Evolutionary conservation across 92 coral and sea anemone genomes (phyloP).

Genomic region (Bergia sp.): DNA sequence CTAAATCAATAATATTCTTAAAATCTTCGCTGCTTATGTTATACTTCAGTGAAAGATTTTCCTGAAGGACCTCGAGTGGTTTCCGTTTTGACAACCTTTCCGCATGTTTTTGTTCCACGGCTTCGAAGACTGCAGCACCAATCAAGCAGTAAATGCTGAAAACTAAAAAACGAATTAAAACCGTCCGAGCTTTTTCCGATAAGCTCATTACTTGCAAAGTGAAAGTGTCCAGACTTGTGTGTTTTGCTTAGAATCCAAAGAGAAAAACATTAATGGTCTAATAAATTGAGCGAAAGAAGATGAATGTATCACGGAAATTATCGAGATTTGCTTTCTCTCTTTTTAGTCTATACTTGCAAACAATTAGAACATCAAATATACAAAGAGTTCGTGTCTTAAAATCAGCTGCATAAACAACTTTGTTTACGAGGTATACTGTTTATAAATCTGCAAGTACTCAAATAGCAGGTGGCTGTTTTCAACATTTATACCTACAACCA

Average conservation of each 20-base stretch:
- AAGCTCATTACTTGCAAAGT: background rate
- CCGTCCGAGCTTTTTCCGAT: background rate
- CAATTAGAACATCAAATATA: too few relatives aligned
- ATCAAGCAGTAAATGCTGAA: slow-evolving; percentile 30
- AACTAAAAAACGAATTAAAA: slow-evolving; percentile 16
- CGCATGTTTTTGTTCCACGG: background rate
- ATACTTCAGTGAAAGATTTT: slow-evolving; percentile 4
- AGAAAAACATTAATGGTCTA: background rate
- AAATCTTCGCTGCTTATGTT: slow-evolving; percentile 25
- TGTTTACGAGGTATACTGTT: background rate
- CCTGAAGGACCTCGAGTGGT: slow-evolving; percentile 2
- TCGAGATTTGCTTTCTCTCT: too few relatives aligned
- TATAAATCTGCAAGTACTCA: background rate
- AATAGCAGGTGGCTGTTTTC: slow-evolving; percentile 16
- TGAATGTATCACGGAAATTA: too few relatives aligned
- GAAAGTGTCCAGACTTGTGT: background rate
- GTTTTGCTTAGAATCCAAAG: background rate
- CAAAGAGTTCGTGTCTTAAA: background rate
- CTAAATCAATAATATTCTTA: background rate
- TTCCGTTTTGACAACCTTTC: background rate
- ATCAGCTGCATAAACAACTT: background rate
- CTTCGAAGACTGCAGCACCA: slow-evolving; percentile 33
- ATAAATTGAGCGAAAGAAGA: background rate
- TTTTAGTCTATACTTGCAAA: too few relatives aligned
- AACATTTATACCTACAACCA: background rate